phyloP scores from a whole-genome alignment of 2,797 vertebrate genomes.

The Trichosurus vulpecula region DNA sequence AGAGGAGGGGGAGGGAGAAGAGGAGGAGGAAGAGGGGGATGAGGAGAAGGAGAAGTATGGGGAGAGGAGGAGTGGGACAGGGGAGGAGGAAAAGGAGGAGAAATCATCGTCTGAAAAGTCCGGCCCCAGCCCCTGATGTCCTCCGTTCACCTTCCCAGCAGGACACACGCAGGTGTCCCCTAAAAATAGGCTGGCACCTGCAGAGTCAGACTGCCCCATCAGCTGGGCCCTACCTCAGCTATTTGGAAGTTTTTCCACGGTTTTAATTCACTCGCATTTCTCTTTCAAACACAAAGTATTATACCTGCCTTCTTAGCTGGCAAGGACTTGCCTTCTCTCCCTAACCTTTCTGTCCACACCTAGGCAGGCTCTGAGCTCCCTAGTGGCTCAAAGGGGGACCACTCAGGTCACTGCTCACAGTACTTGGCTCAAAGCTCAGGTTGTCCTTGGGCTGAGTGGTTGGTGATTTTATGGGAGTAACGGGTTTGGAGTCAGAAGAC shows the following conservation, averaged over 20 bases:
- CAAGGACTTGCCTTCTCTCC: background rate
- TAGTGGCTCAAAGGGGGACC: background rate
- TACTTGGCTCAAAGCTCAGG: background rate
- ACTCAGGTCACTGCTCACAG: background rate
- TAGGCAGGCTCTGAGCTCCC: background rate
- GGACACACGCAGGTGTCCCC: background rate
- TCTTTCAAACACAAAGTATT: background rate
- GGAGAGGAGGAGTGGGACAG: too few relatives aligned
- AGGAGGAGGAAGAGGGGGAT: too few relatives aligned
- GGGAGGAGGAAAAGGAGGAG: too few relatives aligned
- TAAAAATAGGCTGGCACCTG: slow-evolving; percentile 45
- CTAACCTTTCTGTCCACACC: background rate
- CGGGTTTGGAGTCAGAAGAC: background rate
- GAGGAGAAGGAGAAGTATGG: too few relatives aligned
- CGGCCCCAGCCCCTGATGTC: background rate
- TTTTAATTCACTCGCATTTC: background rate
- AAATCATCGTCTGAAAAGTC: background rate
- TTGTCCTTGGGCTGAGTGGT: background rate
- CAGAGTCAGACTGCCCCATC: background rate
- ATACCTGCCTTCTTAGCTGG: background rate
- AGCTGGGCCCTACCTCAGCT: background rate
- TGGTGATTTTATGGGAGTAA: background rate
- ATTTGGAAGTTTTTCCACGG: background rate
- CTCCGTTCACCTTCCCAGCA: background rate
- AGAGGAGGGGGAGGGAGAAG: too few relatives aligned